Evolutionary conservation across 2,888 invertebrate species (phyloP).

Genomic region (Thyatira batis): DNA sequence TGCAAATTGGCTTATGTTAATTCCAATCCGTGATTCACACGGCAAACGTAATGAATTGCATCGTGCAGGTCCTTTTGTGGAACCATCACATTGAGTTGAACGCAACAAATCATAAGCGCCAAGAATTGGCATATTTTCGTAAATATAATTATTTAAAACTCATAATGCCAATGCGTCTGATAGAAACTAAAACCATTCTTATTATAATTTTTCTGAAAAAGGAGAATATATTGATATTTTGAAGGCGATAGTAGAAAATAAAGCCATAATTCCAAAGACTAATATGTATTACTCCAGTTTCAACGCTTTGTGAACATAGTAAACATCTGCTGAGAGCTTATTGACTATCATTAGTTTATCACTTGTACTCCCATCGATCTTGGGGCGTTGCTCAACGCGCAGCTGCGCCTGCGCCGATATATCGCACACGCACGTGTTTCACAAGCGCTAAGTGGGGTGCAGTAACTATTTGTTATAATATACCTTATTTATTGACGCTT

Average conservation of each 20-base stretch:
- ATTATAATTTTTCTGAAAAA: too few relatives aligned
- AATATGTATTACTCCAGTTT: neutral
- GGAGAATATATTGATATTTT: too few relatives aligned
- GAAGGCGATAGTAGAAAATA: neutral
- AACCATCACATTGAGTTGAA: conserved; percentile 5
- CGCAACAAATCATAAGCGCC: conserved; percentile 8
- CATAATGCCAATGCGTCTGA: too few relatives aligned
- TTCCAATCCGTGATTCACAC: conserved; percentile 27
- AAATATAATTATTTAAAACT: too few relatives aligned
- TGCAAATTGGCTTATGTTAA: conserved; percentile 27
- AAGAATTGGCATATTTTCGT: neutral
- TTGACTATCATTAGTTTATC: neutral
- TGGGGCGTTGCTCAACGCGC: conserved; percentile 27
- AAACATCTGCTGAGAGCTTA: neutral
- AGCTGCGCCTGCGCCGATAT: conserved; percentile 35
- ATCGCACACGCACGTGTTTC: conserved; percentile 29
- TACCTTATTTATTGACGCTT: neutral
- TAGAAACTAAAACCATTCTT: too few relatives aligned
- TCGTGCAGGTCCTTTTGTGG: conserved; percentile 33
- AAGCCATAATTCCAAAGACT: neutral
- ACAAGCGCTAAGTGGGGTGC: conserved; percentile 23
- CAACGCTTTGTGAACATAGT: neutral
- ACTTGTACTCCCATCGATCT: neutral
- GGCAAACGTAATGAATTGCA: conserved; percentile 27
- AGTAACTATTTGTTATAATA: conserved; percentile 13